A percentile compares a stretch with the other conserved stretches of the same genome.
phyloP scores from a whole-genome alignment of 2,888 invertebrate species.

The Archips crataeganus region DNA sequence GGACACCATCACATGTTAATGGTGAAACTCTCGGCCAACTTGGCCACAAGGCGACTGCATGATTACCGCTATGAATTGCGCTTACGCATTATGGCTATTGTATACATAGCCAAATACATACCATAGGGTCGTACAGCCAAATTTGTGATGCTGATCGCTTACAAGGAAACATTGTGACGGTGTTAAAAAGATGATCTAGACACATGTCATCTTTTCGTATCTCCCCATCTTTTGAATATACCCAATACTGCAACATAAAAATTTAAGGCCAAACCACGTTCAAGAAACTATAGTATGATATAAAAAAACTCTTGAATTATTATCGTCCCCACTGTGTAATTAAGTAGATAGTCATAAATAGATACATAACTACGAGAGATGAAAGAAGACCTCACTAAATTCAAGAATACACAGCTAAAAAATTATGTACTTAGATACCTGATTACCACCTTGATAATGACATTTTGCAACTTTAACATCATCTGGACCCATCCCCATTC shows the following conservation, averaged over 20 bases:
- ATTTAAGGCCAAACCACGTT: not conserved
- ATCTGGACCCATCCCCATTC: conserved; percentile 43
- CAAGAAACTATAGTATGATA: not conserved
- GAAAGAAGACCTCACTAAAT: too few relatives aligned
- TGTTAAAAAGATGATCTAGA: conserved; percentile 93
- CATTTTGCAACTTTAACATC: conserved; percentile 53
- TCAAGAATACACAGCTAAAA: not conserved
- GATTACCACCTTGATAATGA: conserved; percentile 64
- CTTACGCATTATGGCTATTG: not conserved
- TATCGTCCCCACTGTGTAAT: too few relatives aligned
- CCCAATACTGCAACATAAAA: conserved; percentile 92
- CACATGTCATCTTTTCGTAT: conserved; percentile 95
- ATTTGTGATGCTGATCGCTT: conserved; percentile 93
- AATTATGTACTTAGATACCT: conserved; percentile 49
- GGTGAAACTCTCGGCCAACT: too few relatives aligned
- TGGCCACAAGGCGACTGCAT: too few relatives aligned
- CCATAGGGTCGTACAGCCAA: conserved; percentile 89
- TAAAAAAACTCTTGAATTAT: not conserved
- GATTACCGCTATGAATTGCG: too few relatives aligned
- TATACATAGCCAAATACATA: conserved; percentile 52
- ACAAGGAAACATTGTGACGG: conserved; percentile 92
- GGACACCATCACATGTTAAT: too few relatives aligned
- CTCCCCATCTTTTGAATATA: conserved; percentile 95
- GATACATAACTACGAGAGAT: too few relatives aligned
- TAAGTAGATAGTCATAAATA: too few relatives aligned